Evolutionary conservation across 1,140 invertebrate species (phyloP).

Genomic region (Elymnias hypermnestra): DNA sequence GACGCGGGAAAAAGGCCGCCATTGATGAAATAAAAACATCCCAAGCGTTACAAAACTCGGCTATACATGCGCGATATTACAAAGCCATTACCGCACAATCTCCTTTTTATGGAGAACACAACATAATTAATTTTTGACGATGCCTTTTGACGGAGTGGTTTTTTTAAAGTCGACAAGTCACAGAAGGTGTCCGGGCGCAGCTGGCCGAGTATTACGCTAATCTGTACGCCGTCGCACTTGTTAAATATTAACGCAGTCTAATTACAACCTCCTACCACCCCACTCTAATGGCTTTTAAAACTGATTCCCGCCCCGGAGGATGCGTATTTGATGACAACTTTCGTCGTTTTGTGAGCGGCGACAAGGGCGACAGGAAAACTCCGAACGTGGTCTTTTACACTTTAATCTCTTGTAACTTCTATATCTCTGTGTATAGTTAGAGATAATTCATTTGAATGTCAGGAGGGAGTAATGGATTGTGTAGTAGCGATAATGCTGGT

Average conservation of each 20-base stretch:
- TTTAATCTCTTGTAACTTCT: slow-evolving; percentile 33
- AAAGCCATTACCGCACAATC: slow-evolving; percentile 51
- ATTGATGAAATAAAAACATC: slow-evolving; percentile 31
- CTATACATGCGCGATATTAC: slow-evolving; percentile 27
- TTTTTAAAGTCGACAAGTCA: slow-evolving; percentile 53
- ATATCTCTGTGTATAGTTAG: slow-evolving; percentile 11
- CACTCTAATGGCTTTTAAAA: slow-evolving; percentile 74
- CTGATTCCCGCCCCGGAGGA: slow-evolving; percentile 70
- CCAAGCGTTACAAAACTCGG: slow-evolving; percentile 11
- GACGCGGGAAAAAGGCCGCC: neutral
- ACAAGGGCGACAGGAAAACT: slow-evolving; percentile 24
- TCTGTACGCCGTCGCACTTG: slow-evolving; percentile 64
- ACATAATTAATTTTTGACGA: slow-evolving; percentile 68
- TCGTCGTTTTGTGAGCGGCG: slow-evolving; percentile 37
- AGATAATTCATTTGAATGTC: slow-evolving; percentile 19
- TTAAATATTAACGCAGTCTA: slow-evolving; percentile 75
- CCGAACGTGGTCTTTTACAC: slow-evolving; percentile 36
- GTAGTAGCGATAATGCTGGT: slow-evolving; percentile 18
- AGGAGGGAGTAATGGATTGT: slow-evolving; percentile 19
- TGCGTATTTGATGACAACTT: slow-evolving; percentile 74
- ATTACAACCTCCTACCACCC: slow-evolving; percentile 56
- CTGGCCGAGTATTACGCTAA: slow-evolving; percentile 55
- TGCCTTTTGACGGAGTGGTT: slow-evolving; percentile 51
- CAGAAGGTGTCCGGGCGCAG: slow-evolving; percentile 54
- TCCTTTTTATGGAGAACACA: slow-evolving; percentile 41